Evolutionary conservation across 2,797 vertebrate species (phyloP).

Genomic region (Acanthornis magna): DNA sequence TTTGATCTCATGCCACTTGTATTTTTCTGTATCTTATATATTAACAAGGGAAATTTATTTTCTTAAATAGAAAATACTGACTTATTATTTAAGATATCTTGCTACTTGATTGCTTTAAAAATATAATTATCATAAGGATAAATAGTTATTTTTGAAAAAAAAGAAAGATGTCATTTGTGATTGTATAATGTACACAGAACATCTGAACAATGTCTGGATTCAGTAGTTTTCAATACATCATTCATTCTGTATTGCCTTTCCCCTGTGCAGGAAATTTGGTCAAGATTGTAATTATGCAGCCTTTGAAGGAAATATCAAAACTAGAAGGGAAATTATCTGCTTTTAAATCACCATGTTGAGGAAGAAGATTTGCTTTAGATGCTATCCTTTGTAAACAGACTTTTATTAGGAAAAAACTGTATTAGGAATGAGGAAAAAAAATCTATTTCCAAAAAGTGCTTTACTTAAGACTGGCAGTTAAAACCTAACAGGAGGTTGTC

Average conservation of each 20-base stretch:
- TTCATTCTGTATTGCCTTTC: constrained; percentile 8
- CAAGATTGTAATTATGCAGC: neutral
- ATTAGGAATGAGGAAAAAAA: neutral
- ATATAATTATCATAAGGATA: neutral
- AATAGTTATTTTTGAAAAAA: constrained; percentile 10
- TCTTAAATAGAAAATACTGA: constrained; percentile 12
- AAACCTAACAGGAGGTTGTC: neutral
- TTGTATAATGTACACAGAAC: neutral
- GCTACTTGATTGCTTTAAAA: constrained; percentile 22
- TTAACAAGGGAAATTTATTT: constrained; percentile 62
- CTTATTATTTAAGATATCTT: constrained; percentile 6
- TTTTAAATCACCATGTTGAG: neutral
- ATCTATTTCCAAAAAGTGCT: neutral
- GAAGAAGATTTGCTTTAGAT: neutral
- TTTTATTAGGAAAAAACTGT: neutral
- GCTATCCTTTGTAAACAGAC: neutral
- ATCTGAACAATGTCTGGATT: neutral
- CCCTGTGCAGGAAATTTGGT: neutral
- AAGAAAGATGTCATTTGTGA: neutral
- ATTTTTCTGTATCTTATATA: constrained; percentile 76
- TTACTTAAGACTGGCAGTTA: neutral
- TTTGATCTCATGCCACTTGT: constrained; percentile 69
- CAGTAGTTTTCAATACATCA: neutral
- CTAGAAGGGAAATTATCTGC: neutral
- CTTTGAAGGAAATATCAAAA: constrained; percentile 3